These are phyloP conservation scores for Macquaria australasica DNA, from an alignment of 2,113 vertebrate species.

Conservation along the genomic window DNA sequence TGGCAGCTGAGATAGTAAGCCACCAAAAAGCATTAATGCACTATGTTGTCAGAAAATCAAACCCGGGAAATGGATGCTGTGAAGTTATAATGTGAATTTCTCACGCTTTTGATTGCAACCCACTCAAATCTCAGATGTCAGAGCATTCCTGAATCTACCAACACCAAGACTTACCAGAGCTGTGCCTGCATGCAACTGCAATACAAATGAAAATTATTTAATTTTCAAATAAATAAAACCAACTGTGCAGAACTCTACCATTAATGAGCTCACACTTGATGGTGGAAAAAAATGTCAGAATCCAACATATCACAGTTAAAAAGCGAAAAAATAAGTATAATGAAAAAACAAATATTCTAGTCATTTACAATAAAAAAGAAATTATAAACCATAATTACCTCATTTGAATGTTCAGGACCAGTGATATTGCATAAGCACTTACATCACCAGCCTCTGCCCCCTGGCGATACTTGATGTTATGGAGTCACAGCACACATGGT, in stretches of 20 bases:
- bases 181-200: neutral
- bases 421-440: slow-evolving; percentile 79
- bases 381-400: slow-evolving; percentile 31
- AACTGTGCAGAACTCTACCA: neutral
- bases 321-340: neutral
- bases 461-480: slow-evolving; percentile 54
- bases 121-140: neutral
- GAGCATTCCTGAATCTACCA: neutral
- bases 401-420: slow-evolving; percentile 44
- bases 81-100: neutral
- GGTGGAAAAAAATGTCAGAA: neutral
- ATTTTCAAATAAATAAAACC: neutral
- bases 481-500: slow-evolving; percentile 46
- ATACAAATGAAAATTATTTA: neutral
- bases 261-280: neutral
- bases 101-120: neutral
- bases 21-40: neutral
- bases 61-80: neutral
- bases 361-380: slow-evolving; percentile 1
- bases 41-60: neutral
- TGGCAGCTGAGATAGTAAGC: neutral
- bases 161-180: neutral
- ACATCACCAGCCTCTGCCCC: slow-evolving; percentile 75
- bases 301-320: neutral
- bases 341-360: neutral